These are phyloP conservation scores for Ennomos erosarius DNA, from an alignment of 2,888 invertebrate genomes.

Conservation along the genomic window DNA sequence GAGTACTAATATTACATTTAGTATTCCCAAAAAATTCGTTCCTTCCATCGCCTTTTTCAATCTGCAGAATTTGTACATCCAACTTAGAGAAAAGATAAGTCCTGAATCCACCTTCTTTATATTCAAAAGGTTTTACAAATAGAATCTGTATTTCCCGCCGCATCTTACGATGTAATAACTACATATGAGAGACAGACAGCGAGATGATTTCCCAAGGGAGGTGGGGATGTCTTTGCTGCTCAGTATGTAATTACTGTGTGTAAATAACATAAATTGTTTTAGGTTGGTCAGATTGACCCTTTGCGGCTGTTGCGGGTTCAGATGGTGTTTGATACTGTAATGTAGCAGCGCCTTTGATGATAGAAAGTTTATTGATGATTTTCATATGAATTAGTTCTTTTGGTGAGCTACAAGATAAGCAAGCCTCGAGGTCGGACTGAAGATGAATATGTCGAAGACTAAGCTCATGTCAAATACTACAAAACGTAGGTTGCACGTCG, in stretches of 20 bases:
- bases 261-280: conserved; percentile 53
- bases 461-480: too few relatives aligned
- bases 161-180: conserved; percentile 54
- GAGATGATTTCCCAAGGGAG: conserved; percentile 53
- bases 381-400: not conserved
- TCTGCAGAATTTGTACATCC: conserved; percentile 4
- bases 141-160: conserved; percentile 45
- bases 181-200: conserved; percentile 49
- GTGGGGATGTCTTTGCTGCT: conserved; percentile 40
- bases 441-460: too few relatives aligned
- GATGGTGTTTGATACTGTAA: not conserved
- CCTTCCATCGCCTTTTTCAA: conserved; percentile 22
- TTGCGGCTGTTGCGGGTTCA: conserved; percentile 6
- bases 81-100: conserved; percentile 30
- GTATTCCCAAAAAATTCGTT: not conserved
- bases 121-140: conserved; percentile 50
- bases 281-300: conserved; percentile 34
- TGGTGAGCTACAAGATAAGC: not conserved
- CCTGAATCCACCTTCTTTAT: conserved; percentile 46
- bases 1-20: too few relatives aligned
- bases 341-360: too few relatives aligned
- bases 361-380: too few relatives aligned
- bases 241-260: conserved; percentile 49
- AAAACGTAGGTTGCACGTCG: too few relatives aligned
- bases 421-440: too few relatives aligned